Percentiles rank a stretch among this genome's conserved stretches.
Conservation (phyloP, 2,888 invertebrate species). For the Scelioninae gen. 1 region DNA sequence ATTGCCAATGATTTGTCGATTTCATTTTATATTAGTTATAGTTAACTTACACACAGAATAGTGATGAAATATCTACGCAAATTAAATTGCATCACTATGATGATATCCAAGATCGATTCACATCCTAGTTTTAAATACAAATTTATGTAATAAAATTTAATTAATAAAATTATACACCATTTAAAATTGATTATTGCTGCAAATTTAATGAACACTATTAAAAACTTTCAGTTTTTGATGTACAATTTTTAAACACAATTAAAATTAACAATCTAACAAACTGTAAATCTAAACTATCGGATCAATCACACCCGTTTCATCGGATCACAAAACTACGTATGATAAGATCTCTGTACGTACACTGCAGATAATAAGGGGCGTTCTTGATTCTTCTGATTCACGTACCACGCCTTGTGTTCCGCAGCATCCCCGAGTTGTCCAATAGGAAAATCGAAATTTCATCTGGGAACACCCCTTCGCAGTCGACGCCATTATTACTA, state of each 20-base stretch:
- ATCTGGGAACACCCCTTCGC: constrained; percentile 37
- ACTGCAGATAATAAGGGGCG: constrained; percentile 52
- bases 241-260: not conserved
- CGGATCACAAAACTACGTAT: constrained; percentile 56
- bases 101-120: too few species aligned
- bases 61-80: too few species aligned
- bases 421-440: constrained; percentile 52
- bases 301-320: constrained; percentile 47
- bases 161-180: too few species aligned
- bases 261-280: constrained; percentile 4
- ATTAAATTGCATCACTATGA: too few species aligned
- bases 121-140: too few species aligned
- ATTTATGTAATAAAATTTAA: too few species aligned
- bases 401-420: constrained; percentile 58
- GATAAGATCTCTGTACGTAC: constrained; percentile 54
- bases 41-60: too few species aligned
- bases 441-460: constrained; percentile 28
- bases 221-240: too few species aligned
- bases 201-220: too few species aligned
- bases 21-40: too few species aligned
- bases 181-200: too few species aligned
- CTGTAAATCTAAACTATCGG: constrained; percentile 28
- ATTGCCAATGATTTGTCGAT: too few species aligned
- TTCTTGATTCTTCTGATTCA: constrained; percentile 16
- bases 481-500: constrained; percentile 51